Evolutionary conservation across 2,888 invertebrate species (phyloP).

Genomic region (Chouioia cunea): DNA sequence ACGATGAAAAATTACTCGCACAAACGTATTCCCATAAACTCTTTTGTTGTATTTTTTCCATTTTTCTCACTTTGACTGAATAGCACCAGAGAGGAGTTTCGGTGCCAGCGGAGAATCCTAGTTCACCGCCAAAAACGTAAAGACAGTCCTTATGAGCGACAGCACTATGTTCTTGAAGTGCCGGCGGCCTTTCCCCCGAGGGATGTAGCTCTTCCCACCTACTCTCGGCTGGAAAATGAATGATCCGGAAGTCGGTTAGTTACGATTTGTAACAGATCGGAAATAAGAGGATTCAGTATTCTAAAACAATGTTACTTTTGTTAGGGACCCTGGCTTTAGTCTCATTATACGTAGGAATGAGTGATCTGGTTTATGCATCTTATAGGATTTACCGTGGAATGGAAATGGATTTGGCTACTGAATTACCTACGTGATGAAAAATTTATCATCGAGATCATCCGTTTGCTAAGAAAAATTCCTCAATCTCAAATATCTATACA

Average conservation of each 20-base stretch:
- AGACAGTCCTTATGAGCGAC: constrained; percentile 82
- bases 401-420: neutral
- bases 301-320: no score
- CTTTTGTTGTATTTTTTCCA: neutral
- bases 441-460: no score
- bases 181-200: constrained; percentile 80
- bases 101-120: constrained; percentile 80
- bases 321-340: no score
- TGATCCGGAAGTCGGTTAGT: neutral
- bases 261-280: no score
- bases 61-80: constrained; percentile 76
- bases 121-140: constrained; percentile 90
- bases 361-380: neutral
- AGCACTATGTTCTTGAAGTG: constrained; percentile 87
- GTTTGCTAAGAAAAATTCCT: no score
- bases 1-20: neutral
- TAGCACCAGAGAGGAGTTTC: constrained; percentile 91
- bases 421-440: no score
- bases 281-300: no score
- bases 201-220: constrained; percentile 82
- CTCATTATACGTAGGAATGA: no score
- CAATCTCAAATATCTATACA: no score
- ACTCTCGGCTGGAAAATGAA: constrained; percentile 73
- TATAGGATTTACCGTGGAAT: neutral
- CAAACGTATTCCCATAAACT: no score